Evolutionary conservation across 2,797 vertebrate genomes (phyloP).

Genomic region (Neomorphus geoffroyi): DNA sequence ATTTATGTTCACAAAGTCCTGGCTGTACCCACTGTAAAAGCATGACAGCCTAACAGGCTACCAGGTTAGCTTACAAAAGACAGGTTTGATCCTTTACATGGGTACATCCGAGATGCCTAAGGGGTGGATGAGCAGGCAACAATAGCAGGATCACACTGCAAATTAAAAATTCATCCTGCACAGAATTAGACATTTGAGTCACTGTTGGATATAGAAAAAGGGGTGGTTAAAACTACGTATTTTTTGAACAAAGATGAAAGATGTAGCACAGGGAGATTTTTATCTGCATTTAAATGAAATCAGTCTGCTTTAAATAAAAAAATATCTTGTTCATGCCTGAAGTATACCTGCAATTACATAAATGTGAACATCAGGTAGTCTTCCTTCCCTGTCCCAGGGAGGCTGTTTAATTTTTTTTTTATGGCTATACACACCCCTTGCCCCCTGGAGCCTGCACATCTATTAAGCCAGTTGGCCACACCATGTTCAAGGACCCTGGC

Average conservation of each 20-base stretch:
- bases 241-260: not conserved
- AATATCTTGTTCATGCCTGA: not conserved
- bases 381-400: not conserved
- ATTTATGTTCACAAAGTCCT: not conserved
- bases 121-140: not conserved
- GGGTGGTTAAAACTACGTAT: not conserved
- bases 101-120: not conserved
- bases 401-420: not conserved
- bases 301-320: not conserved
- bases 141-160: not conserved
- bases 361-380: not conserved
- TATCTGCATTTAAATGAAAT: not conserved
- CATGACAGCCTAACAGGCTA: not conserved
- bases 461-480: not conserved
- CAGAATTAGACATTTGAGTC: not conserved
- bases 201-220: not conserved
- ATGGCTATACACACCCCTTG: not conserved
- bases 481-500: not conserved
- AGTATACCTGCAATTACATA: not conserved
- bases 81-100: not conserved
- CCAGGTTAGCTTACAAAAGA: not conserved
- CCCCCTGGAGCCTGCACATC: not conserved
- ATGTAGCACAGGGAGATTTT: not conserved
- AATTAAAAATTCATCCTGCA: not conserved
- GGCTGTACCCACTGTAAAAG: accelerated